Evolutionary conservation across 2,113 vertebrate genomes (phyloP), one percentile per base, ranked within the genome.

Genomic region (Ctenodactylus gundi): DNA sequence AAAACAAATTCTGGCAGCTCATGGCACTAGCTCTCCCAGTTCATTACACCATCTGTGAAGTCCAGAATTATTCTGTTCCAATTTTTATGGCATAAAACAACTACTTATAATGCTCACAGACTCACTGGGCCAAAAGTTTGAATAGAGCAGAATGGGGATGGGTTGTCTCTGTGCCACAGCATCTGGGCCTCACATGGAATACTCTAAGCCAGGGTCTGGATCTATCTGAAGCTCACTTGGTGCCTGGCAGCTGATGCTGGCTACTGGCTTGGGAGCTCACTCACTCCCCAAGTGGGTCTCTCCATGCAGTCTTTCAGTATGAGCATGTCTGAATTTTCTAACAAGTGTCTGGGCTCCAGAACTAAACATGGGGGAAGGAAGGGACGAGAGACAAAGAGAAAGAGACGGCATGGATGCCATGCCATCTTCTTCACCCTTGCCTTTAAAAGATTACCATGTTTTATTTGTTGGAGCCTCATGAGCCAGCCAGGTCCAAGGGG

Each of bases 41-140:
- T 44, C 51, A 8, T 73, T 25, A 58, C 10, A 72, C 36, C 31
- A 41, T 25, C 46, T 73, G 27, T 83, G 53, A 80, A 88, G 68
- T 76, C 29, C 41, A 82, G 67, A 85, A 88, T 70, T n/a, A 46
- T n/a, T 92, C 34, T 86, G 41, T 57, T 62, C 27, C n/a, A 41
- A 18, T 83, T 95, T 78, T 57, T 76, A 29, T 78, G 15, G 62
- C 62, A 60, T 49, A 49, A 89, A 95, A 78, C 86, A 77, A 49
- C 34, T 73, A 80, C 58, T 86, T 83, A 39, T 88, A 68, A 58
- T 12, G 8, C 18, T 91, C 51, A 76, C 39, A 86, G 73, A 76
- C 73, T 70, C 86, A 55, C 83, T 94, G 23, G n/a, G 31, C 73
- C 78, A 91, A 68, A 64, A 73, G 60, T 86, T n/a, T 93, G 83